Percentiles rank a stretch among this genome's conserved stretches.
These are phyloP conservation scores for Ericerus pela DNA, from an alignment of 1,140 invertebrate species.

Conservation along the genomic window DNA sequence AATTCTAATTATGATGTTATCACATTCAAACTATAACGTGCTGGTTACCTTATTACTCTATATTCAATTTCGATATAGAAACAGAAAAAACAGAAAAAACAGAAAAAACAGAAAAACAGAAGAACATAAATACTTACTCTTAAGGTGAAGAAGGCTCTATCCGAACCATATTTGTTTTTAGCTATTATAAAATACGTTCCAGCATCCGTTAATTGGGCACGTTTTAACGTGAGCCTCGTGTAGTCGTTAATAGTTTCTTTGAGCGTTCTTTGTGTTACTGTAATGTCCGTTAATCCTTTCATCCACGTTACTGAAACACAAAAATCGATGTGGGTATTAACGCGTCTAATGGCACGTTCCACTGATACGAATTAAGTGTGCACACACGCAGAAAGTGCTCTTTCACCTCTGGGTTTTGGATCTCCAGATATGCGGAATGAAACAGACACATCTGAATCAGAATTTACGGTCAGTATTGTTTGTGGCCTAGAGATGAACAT, in stretches of 20 bases:
- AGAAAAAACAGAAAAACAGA: not conserved
- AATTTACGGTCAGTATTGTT: constrained; percentile 50
- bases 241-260: constrained; percentile 73
- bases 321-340: no score
- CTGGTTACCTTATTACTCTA: no score
- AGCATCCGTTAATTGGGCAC: constrained; percentile 67
- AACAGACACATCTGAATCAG: constrained; percentile 62
- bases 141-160: constrained; percentile 68
- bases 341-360: no score
- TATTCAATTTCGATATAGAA: no score
- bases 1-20: no score
- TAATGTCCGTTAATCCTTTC: constrained; percentile 71
- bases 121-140: constrained; percentile 37
- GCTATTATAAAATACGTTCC: constrained; percentile 89
- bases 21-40: no score
- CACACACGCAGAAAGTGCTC: not conserved
- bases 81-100: no score
- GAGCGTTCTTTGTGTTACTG: constrained; percentile 53
- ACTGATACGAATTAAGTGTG: no score
- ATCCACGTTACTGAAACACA: constrained; percentile 56
- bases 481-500: constrained; percentile 61
- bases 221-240: constrained; percentile 69
- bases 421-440: constrained; percentile 62
- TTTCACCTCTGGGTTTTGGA: constrained; percentile 64
- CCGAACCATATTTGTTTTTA: constrained; percentile 76